phyloP scores from a whole-genome alignment of 2,888 invertebrate species.

The Pseudoips prasinana region DNA sequence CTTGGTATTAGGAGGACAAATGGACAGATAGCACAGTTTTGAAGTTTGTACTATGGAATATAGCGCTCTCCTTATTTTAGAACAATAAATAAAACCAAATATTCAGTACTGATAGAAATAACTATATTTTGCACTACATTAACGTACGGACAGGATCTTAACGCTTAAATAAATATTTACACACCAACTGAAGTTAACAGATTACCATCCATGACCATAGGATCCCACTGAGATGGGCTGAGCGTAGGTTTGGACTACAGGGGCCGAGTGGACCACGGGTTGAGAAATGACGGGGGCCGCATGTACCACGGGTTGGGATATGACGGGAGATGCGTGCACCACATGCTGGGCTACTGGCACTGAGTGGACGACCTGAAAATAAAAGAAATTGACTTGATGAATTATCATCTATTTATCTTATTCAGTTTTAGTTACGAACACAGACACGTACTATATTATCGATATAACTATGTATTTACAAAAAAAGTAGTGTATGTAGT shows the following conservation, averaged over 20 bases:
- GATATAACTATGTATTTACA: too few relatives aligned
- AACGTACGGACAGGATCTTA: constrained; percentile 66
- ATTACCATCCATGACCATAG: constrained; percentile 68
- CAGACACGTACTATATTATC: too few relatives aligned
- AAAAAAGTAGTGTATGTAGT: too few relatives aligned
- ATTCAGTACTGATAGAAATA: constrained; percentile 47
- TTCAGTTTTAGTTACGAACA: too few relatives aligned
- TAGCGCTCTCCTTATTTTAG: too few relatives aligned
- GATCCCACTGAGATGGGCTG: constrained; percentile 48
- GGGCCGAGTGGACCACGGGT: constrained; percentile 27
- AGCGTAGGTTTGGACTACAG: constrained; percentile 53
- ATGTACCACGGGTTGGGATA: constrained; percentile 32
- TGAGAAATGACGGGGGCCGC: constrained; percentile 29
- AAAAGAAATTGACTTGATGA: too few relatives aligned
- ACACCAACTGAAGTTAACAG: constrained; percentile 14
- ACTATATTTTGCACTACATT: constrained; percentile 60
- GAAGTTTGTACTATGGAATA: too few relatives aligned
- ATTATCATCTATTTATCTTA: too few relatives aligned
- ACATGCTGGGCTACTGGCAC: constrained; percentile 37
- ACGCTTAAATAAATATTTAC: constrained; percentile 56
- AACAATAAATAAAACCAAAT: too few relatives aligned
- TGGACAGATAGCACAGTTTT: too few relatives aligned
- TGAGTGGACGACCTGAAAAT: constrained; percentile 51
- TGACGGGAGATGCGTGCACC: constrained; percentile 33
- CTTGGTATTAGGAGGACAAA: too few relatives aligned